phyloP scores from a whole-genome alignment of 2,888 invertebrate genomes.

The Amblyjoppa proteus region DNA sequence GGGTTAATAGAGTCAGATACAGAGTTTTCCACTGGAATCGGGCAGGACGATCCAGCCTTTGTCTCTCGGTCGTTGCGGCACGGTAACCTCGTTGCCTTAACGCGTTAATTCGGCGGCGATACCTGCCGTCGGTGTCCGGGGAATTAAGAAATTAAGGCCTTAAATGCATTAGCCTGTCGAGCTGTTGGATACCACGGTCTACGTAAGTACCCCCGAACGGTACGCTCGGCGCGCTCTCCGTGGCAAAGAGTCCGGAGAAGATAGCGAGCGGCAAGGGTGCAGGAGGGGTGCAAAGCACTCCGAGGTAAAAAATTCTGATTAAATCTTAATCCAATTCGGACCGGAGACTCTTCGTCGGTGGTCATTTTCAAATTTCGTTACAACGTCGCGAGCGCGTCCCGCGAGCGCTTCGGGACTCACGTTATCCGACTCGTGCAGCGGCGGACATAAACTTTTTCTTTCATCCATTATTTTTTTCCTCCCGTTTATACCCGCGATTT shows the following conservation, averaged over 20 bases:
- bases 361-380: conserved; percentile 69
- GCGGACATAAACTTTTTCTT: neutral
- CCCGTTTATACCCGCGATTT: neutral
- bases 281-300: conserved; percentile 38
- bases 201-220: conserved; percentile 43
- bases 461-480: neutral
- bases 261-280: neutral
- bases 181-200: conserved; percentile 52
- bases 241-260: conserved; percentile 45
- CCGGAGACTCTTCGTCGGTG: conserved; percentile 57
- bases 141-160: conserved; percentile 80
- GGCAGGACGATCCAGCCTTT: conserved; percentile 8
- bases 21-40: neutral
- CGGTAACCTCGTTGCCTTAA: conserved; percentile 75
- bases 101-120: conserved; percentile 75
- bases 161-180: conserved; percentile 77
- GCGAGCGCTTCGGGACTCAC: conserved; percentile 1
- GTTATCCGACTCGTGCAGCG: neutral
- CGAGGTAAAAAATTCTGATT: conserved; percentile 75
- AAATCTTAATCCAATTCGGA: conserved; percentile 79
- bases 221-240: conserved; percentile 23
- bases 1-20: conserved; percentile 2
- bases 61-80: conserved; percentile 14
- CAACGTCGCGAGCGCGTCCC: conserved; percentile 18
- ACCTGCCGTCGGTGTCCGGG: conserved; percentile 70